Percentiles rank a stretch among this genome's conserved stretches.
Evolutionary conservation across 2,797 vertebrate genomes (phyloP).

Genomic region (Phyllotis vaccarum): DNA sequence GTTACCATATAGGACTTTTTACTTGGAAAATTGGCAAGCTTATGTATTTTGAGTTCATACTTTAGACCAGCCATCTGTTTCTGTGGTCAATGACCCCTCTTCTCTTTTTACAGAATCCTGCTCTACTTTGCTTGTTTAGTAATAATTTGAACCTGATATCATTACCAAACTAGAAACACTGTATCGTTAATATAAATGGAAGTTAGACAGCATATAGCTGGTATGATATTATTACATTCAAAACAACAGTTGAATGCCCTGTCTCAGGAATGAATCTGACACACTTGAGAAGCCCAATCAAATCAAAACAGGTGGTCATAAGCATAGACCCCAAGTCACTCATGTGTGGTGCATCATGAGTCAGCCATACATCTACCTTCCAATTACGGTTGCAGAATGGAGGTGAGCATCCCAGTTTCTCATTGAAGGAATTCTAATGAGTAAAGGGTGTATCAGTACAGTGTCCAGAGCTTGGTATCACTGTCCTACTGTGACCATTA

Average conservation of each 20-base stretch:
- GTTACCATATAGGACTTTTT: neutral
- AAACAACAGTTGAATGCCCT: neutral
- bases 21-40: neutral
- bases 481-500: neutral
- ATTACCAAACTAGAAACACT: neutral
- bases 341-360: neutral
- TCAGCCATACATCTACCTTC: neutral
- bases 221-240: neutral
- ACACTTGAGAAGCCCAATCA: neutral
- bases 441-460: neutral
- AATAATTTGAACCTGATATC: neutral
- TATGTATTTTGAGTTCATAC: neutral
- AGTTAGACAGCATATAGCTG: neutral
- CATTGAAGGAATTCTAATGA: neutral
- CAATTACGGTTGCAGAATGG: neutral
- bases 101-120: neutral
- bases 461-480: neutral
- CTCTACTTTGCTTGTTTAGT: neutral
- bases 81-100: neutral
- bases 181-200: too few relatives aligned
- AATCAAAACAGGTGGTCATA: too few relatives aligned
- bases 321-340: neutral
- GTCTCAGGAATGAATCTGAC: neutral
- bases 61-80: neutral
- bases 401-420: neutral